These are phyloP conservation scores for Sarcoramphus papa DNA, from an alignment of 2,797 vertebrate genomes.

Conservation along the genomic window DNA sequence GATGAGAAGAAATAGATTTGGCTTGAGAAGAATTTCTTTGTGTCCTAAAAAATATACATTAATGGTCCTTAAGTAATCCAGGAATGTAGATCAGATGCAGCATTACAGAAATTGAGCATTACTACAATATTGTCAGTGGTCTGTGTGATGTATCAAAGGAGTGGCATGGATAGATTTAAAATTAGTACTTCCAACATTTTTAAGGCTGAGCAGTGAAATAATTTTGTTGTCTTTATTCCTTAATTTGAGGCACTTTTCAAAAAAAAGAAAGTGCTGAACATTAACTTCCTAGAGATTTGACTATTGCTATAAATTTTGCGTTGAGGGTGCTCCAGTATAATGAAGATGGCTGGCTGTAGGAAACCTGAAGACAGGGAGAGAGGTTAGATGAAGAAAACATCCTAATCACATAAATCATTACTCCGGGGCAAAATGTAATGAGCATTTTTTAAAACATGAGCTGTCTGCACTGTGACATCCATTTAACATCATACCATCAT, in stretches of 20 bases:
- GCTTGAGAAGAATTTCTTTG: neutral
- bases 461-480: conserved; percentile 2
- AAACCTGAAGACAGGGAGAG: neutral
- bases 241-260: neutral
- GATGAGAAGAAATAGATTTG: neutral
- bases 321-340: neutral
- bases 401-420: conserved; percentile 9
- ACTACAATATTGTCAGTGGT: accelerated
- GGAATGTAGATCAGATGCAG: neutral
- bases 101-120: neutral
- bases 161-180: neutral
- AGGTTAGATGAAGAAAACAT: neutral
- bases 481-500: neutral
- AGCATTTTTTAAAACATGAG: neutral
- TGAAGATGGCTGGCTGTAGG: neutral
- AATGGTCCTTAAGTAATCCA: neutral
- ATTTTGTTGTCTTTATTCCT: neutral
- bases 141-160: neutral
- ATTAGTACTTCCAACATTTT: neutral
- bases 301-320: neutral
- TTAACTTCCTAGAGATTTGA: neutral
- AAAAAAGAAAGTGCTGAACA: neutral
- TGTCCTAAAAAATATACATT: neutral
- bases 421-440: conserved; percentile 5
- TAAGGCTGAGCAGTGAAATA: neutral